These are phyloP conservation scores for Sylvilagus floridanus DNA, from an alignment of 2,797 vertebrate species.

Conservation along the genomic window DNA sequence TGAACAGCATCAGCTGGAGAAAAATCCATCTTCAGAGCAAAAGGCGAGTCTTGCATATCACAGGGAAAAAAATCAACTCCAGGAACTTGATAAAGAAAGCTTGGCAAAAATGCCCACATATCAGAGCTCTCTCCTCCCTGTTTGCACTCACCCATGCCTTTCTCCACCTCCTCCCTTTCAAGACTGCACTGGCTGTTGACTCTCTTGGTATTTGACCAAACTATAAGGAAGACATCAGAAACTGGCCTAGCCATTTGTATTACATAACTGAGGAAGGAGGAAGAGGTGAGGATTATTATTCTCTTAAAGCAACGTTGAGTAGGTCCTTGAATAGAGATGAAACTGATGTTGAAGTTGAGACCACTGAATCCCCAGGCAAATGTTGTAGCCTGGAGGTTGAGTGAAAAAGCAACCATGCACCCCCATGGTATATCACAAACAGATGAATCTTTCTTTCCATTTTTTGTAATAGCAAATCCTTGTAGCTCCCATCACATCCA, in stretches of 20 bases:
- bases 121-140: not conserved
- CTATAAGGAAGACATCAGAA: not conserved
- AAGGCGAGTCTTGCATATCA: slow-evolving; percentile 33
- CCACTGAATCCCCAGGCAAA: not conserved
- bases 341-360: slow-evolving; percentile 16
- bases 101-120: not conserved
- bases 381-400: slow-evolving; percentile 8
- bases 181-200: not conserved
- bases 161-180: not conserved
- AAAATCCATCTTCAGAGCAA: slow-evolving; percentile 17
- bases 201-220: slow-evolving; percentile 16
- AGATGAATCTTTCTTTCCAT: not conserved
- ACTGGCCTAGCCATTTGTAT: not conserved
- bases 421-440: not conserved
- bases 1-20: slow-evolving; percentile 28
- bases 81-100: not conserved
- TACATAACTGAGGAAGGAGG: not conserved
- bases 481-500: not conserved
- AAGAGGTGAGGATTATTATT: not conserved
- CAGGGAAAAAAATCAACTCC: not conserved
- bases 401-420: not conserved
- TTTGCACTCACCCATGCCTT: not conserved
- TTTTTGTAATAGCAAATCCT: not conserved
- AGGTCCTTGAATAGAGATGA: slow-evolving; percentile 15
- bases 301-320: not conserved